These are phyloP conservation scores for Heliocidaris tuberculata DNA, from an alignment of 35 echinoderm and acorn worm genomes.

Conservation along the genomic window DNA sequence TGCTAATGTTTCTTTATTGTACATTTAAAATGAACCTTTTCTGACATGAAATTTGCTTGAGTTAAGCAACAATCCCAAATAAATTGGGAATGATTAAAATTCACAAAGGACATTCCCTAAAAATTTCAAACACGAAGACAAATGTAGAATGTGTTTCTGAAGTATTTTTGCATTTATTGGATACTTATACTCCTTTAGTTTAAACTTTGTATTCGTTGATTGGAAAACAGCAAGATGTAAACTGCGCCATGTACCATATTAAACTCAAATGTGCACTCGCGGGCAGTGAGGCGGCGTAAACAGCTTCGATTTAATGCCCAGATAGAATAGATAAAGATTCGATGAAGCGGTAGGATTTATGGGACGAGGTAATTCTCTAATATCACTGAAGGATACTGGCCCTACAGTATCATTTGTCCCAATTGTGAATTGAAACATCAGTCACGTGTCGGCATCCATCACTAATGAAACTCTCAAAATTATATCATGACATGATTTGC, in stretches of 20 bases:
- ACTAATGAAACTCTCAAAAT: not conserved
- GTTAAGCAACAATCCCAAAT: no score
- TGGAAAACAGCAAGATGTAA: not conserved
- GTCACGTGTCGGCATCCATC: not conserved
- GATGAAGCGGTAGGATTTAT: not conserved
- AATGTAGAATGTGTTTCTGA: no score
- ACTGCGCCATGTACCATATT: not conserved
- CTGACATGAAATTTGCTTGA: no score
- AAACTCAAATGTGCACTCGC: not conserved
- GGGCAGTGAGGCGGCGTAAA: not conserved
- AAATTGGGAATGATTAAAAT: no score
- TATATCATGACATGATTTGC: not conserved
- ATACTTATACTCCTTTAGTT: no score
- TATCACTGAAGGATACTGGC: not conserved
- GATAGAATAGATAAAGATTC: not conserved
- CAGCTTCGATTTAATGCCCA: not conserved
- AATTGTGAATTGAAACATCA: not conserved
- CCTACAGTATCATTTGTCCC: not conserved
- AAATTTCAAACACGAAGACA: no score
- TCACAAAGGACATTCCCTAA: no score
- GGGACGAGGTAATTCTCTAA: not conserved
- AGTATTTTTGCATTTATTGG: no score
- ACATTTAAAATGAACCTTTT: no score
- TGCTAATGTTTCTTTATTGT: no score
- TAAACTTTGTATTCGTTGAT: not conserved